A percentile compares a stretch with the other conserved stretches of the same genome.
Conservation (phyloP, 2,888 invertebrate genomes). For the Drosophila macrothrix region DNA sequence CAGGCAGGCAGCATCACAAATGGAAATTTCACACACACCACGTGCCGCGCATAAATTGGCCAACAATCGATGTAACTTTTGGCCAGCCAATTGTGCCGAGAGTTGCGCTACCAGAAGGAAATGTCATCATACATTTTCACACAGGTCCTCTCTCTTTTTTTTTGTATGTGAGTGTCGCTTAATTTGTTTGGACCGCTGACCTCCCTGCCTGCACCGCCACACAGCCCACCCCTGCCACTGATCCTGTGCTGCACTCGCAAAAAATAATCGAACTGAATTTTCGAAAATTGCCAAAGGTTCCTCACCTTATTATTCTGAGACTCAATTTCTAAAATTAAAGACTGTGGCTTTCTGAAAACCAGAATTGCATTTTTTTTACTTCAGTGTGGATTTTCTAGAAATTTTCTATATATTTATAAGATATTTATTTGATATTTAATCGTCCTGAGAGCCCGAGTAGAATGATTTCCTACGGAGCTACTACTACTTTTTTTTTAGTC, state of each 20-base stretch:
- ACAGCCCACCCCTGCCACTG: neutral
- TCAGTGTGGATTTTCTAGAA: neutral
- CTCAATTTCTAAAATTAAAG: neutral
- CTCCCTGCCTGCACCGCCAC: neutral
- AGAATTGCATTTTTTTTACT: neutral
- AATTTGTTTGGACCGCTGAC: constrained; percentile 80
- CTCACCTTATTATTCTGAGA: neutral
- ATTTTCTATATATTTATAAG: neutral
- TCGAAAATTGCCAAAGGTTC: neutral
- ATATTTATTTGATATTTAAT: no score
- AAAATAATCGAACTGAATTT: neutral
- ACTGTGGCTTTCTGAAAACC: neutral
- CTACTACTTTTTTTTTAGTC: neutral
- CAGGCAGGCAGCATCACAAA: constrained; percentile 49
- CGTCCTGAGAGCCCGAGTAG: neutral
- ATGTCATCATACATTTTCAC: constrained; percentile 78
- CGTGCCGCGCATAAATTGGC: constrained; percentile 83
- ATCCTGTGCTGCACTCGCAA: constrained; percentile 8
- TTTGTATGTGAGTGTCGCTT: constrained; percentile 73
- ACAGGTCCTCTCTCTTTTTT: constrained; percentile 25
- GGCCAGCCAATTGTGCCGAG: constrained; percentile 46
- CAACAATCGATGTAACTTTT: constrained; percentile 78
- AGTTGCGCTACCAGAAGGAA: constrained; percentile 51
- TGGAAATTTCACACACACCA: constrained; percentile 72
- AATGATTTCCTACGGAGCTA: neutral